phyloP scores from a whole-genome alignment of 2,888 invertebrate genomes.

The Lampropteryx suffumata region DNA sequence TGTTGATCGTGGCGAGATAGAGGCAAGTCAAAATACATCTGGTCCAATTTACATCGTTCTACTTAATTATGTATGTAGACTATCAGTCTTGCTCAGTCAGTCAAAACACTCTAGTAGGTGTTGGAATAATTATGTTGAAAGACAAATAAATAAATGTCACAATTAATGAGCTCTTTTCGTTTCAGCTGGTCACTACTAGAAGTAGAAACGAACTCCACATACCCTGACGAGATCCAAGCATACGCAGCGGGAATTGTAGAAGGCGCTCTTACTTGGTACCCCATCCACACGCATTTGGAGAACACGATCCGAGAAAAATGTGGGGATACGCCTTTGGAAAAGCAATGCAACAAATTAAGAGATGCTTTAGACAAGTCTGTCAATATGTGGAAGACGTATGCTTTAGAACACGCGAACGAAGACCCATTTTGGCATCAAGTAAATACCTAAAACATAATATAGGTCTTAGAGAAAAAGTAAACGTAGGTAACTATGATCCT shows the following conservation, averaged over 20 bases:
- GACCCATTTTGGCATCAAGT: slow-evolving; percentile 94
- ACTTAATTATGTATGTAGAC: no score
- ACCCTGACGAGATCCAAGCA: slow-evolving; percentile 91
- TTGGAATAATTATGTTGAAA: no score
- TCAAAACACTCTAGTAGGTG: no score
- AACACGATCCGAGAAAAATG: slow-evolving; percentile 85
- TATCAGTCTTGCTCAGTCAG: no score
- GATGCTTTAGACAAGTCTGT: slow-evolving; percentile 85
- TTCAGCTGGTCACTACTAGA: slow-evolving; percentile 91
- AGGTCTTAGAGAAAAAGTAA: no score
- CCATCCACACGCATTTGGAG: slow-evolving; percentile 90
- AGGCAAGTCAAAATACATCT: not conserved
- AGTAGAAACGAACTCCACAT: slow-evolving; percentile 88
- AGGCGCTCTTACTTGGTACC: slow-evolving; percentile 90
- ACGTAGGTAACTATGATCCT: no score
- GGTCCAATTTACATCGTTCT: no score
- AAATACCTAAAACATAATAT: no score
- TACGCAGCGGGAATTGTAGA: slow-evolving; percentile 93
- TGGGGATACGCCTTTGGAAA: slow-evolving; percentile 67
- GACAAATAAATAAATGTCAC: no score
- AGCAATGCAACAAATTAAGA: slow-evolving; percentile 86
- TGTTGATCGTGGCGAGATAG: slow-evolving; percentile 1
- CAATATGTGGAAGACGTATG: slow-evolving; percentile 83
- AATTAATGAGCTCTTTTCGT: slow-evolving; percentile 19
- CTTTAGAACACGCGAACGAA: slow-evolving; percentile 62